phyloP scores from a whole-genome alignment of 1,140 invertebrate genomes.

The Micrasema minimum region DNA sequence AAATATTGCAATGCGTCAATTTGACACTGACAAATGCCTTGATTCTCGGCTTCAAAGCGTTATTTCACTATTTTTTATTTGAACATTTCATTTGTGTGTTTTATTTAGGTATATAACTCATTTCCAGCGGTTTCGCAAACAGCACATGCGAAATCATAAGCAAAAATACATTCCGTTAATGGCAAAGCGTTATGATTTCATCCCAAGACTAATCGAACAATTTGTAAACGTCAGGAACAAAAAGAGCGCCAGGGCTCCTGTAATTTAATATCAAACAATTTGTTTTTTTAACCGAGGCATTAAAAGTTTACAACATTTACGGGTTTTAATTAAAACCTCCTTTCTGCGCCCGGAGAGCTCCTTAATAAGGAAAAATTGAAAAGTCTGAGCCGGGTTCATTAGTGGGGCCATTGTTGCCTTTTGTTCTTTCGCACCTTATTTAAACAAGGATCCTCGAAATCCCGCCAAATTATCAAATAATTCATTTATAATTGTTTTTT shows the following conservation, averaged over 20 bases:
- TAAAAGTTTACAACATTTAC: constrained; percentile 42
- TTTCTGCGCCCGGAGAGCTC: constrained; percentile 5
- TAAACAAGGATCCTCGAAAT: constrained; percentile 13
- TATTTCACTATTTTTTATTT: too few species aligned
- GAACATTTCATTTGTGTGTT: too few species aligned
- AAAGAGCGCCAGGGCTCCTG: constrained; percentile 18
- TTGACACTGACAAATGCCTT: too few species aligned
- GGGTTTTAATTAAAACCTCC: constrained; percentile 34
- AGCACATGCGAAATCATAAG: constrained; percentile 15
- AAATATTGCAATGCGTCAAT: too few species aligned
- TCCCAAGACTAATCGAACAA: constrained; percentile 34
- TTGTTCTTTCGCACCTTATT: constrained; percentile 35
- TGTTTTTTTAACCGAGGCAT: constrained; percentile 32
- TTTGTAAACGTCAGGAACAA: constrained; percentile 40
- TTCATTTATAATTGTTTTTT: constrained; percentile 23
- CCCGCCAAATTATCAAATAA: constrained; percentile 23
- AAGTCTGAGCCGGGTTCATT: constrained; percentile 39
- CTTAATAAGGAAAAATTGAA: constrained; percentile 41
- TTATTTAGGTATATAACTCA: too few species aligned
- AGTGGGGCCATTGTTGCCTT: constrained; percentile 27
- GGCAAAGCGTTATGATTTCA: constrained; percentile 20
- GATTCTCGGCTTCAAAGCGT: too few species aligned
- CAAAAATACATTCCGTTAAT: constrained; percentile 26
- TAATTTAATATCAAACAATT: constrained; percentile 41
- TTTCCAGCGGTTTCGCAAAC: constrained; percentile 4